These are phyloP conservation scores for Tonatia bakeri DNA, from an alignment of 2,113 vertebrate genomes.

Conservation along the genomic window DNA sequence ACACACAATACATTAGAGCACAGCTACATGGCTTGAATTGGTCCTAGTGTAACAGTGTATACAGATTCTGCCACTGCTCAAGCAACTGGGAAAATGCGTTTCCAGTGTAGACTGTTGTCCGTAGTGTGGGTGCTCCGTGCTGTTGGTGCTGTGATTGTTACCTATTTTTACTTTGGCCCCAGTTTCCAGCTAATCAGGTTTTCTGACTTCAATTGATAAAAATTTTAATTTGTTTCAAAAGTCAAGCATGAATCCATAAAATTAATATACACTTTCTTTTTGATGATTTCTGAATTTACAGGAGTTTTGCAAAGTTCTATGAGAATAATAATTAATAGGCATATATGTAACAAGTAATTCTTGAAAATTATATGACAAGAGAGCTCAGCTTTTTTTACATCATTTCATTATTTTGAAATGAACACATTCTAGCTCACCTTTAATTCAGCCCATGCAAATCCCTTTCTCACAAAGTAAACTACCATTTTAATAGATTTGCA, in stretches of 20 bases:
- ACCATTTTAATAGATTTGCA: constrained; percentile 30
- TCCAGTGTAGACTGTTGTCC: not conserved
- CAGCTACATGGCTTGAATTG: not conserved
- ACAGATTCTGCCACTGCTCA: not conserved
- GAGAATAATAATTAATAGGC: not conserved
- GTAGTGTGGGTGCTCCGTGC: fast-evolving
- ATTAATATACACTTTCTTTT: not conserved
- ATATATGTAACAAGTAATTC: not conserved
- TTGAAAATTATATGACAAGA: not conserved
- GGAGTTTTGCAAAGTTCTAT: not conserved
- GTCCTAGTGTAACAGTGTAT: not conserved
- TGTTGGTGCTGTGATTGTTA: not conserved
- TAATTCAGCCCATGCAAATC: not conserved
- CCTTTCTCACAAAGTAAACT: not conserved
- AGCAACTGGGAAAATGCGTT: not conserved
- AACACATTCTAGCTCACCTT: not conserved
- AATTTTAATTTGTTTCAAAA: not conserved
- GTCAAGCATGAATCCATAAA: not conserved
- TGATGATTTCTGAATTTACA: not conserved
- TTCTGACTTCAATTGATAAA: not conserved
- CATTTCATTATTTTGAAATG: constrained; percentile 1
- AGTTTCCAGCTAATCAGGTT: not conserved
- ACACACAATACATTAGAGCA: not conserved
- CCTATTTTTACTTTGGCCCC: not conserved
- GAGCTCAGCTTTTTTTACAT: not conserved